Conservation (phyloP, 2,888 invertebrate genomes). For the Patella pellucida region DNA sequence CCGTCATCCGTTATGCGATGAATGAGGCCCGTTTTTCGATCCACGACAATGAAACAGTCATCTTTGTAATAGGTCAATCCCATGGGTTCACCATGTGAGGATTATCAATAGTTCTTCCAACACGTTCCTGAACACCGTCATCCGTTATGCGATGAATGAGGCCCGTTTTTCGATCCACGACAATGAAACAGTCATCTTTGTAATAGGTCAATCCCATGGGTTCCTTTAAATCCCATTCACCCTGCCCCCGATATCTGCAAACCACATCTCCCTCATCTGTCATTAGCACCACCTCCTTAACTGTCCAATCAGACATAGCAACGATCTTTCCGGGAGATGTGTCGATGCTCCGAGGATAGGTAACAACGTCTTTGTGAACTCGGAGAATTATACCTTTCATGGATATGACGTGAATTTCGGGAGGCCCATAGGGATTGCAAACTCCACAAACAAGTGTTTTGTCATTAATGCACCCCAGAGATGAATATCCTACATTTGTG, state of each 20-base stretch:
- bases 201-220: conserved; percentile 16
- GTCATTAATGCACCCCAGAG: conserved; percentile 1
- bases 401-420: conserved; percentile 13
- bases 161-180: conserved; percentile 14
- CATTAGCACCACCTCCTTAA: conserved; percentile 11
- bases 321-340: conserved; percentile 8
- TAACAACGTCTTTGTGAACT: neutral
- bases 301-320: conserved; percentile 21
- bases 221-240: neutral
- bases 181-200: neutral
- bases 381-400: neutral
- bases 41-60: conserved; percentile 11
- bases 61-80: conserved; percentile 9
- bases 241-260: neutral
- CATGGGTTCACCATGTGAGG: neutral
- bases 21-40: conserved; percentile 6
- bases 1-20: conserved; percentile 3
- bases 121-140: neutral
- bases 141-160: conserved; percentile 7
- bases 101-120: neutral
- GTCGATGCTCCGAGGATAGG: conserved; percentile 15
- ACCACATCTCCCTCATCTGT: neutral
- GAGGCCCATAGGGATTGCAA: conserved; percentile 16
- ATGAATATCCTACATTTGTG: neutral
- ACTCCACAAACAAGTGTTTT: conserved; percentile 6